These are phyloP conservation scores for Menidia menidia DNA, from an alignment of 2,797 vertebrate species.

Conservation along the genomic window DNA sequence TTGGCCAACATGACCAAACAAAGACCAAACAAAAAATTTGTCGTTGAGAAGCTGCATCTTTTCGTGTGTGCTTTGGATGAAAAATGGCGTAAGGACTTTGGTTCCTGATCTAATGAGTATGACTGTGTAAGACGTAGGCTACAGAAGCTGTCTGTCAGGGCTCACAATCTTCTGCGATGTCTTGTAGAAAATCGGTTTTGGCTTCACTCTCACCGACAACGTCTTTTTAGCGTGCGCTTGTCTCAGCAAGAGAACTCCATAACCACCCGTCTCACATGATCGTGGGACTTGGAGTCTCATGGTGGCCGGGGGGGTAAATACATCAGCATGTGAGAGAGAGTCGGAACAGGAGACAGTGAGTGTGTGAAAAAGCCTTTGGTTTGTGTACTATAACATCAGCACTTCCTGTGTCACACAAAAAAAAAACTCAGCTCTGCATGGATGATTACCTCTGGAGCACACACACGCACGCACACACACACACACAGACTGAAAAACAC, in stretches of 20 bases:
- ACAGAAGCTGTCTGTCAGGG: not conserved
- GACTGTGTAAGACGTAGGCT: not conserved
- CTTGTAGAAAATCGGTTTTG: constrained; percentile 1
- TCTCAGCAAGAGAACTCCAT: constrained; percentile 20
- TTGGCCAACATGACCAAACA: not conserved
- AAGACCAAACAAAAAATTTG: not conserved
- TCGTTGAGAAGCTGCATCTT: not conserved
- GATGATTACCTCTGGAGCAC: constrained; percentile 32
- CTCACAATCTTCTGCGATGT: constrained; percentile 4
- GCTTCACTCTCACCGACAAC: not conserved
- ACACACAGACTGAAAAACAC: too few species aligned
- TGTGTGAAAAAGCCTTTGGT: constrained; percentile 63
- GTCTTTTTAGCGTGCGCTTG: constrained; percentile 14
- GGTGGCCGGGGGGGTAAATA: constrained; percentile 45
- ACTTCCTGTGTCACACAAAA: constrained; percentile 66
- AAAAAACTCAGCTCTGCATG: constrained; percentile 35
- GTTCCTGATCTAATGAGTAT: not conserved
- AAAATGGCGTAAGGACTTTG: not conserved
- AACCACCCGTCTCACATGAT: constrained; percentile 44
- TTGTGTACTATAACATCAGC: constrained; percentile 69
- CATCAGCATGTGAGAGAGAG: constrained; percentile 49
- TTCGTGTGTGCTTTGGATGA: not conserved
- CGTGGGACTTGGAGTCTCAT: constrained; percentile 33
- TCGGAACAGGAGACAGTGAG: constrained; percentile 37
- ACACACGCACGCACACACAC: not conserved